Conservation (phyloP, 2,797 vertebrate genomes). For the Enteromius trimaculatus region DNA sequence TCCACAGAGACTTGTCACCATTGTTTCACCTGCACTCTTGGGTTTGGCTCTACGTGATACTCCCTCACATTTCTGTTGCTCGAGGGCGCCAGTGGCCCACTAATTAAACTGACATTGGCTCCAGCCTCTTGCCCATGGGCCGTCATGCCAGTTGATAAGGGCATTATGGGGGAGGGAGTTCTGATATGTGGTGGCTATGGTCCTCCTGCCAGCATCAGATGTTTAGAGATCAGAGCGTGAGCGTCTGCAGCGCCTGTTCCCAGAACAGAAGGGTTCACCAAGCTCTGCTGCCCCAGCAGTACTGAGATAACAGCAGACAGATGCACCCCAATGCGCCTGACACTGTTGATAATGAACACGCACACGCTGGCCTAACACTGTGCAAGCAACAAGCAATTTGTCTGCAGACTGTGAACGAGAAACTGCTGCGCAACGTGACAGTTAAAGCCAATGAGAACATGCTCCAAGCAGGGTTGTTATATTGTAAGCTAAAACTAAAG, state of each 20-base stretch:
- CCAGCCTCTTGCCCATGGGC: constrained; percentile 32
- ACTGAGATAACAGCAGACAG: constrained; percentile 42
- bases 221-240: constrained; percentile 38
- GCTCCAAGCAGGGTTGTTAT: neutral
- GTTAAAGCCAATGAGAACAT: neutral
- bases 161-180: constrained; percentile 17
- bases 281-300: constrained; percentile 27
- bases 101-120: constrained; percentile 47
- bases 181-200: constrained; percentile 14
- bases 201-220: constrained; percentile 35
- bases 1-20: neutral
- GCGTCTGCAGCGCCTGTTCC: constrained; percentile 11
- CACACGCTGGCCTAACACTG: neutral
- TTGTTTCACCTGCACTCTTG: constrained; percentile 5
- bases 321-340: constrained; percentile 30
- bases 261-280: constrained; percentile 21
- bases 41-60: constrained; percentile 9
- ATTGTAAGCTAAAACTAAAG: neutral
- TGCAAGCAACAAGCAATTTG: constrained; percentile 3
- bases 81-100: constrained; percentile 7
- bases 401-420: neutral
- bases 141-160: constrained; percentile 30
- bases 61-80: neutral
- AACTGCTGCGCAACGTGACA: constrained; percentile 5
- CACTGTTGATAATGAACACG: constrained; percentile 32